Conservation (phyloP, 2,113 vertebrate species). For the Eretmochelys imbricata region DNA sequence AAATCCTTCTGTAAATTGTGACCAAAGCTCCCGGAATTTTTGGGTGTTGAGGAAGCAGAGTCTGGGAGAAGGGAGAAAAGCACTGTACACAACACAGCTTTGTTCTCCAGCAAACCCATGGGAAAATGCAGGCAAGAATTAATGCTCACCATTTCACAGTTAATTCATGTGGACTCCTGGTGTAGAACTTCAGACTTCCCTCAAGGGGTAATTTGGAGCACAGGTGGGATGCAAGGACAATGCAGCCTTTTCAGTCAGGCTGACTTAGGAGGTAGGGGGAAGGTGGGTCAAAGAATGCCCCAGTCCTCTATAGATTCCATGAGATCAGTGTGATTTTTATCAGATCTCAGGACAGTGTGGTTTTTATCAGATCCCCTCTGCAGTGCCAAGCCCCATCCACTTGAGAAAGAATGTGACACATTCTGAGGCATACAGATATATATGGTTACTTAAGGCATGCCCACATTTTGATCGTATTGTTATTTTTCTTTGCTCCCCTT, state of each 20-base stretch:
- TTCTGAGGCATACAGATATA: not conserved
- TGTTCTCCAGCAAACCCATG: not conserved
- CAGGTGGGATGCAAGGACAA: not conserved
- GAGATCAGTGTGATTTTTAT: not conserved
- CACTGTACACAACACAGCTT: not conserved
- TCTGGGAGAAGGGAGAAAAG: not conserved
- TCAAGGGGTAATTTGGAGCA: not conserved
- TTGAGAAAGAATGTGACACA: not conserved
- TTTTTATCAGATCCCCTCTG: not conserved
- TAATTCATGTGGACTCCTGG: not conserved
- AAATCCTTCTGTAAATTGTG: not conserved
- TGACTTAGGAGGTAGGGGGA: not conserved
- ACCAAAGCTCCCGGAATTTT: not conserved
- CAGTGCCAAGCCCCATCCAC: not conserved
- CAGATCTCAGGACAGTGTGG: fast-evolving
- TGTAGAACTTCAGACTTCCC: not conserved
- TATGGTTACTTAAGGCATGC: not conserved
- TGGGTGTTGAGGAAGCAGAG: not conserved
- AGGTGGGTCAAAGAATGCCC: not conserved
- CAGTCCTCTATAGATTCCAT: not conserved
- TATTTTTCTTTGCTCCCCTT: not conserved
- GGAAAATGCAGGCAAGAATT: not conserved
- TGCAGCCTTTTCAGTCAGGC: not conserved
- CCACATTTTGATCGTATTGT: not conserved
- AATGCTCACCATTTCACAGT: not conserved